Base-by-base conservation (phyloP, 2,797 vertebrate genomes). In the Geotrypetes seraphini region DNA sequence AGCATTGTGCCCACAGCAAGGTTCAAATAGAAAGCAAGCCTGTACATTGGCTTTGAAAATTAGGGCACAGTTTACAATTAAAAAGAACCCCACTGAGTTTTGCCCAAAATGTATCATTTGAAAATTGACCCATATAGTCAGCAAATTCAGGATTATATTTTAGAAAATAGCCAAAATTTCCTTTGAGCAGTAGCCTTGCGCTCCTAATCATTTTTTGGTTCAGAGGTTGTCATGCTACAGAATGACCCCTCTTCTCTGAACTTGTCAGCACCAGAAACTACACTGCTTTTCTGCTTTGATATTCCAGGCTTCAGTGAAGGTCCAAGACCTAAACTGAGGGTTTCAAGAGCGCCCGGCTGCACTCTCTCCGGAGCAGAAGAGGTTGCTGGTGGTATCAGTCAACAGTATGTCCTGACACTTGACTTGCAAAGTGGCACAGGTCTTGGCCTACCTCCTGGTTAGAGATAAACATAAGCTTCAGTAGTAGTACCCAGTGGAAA, bases 381-480 rank as follows among this genome's bases (percentile, higher is more conserved):
- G 65, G 61, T 69, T 75, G 66, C 62, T 60, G 57, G 57, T 52
- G 28, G 41, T 73, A 74, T 77, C 71, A 36, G 53, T 11, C 69
- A 53, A 4, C 71, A 65, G 75, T 66, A 80, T 79, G 74, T 79
- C 71, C 56, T 53, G 53, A 75, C 78, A 79, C 75, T 82, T 70
- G 47, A 63, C 78, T 73, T 77, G 80, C 75, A 78, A 84, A 80
- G 75, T 78, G 61, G 50, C 51, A 31, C 46, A 61, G 60, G 48
- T 73, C 67, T 71, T 74, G 68, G 65, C 63, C 64, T 52, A 43
- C 43, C 53, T 76, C 72, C 71, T 68, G 43, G 34, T 44, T 47
- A 29, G 22, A 75, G 71, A 76, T 78, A 66, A 63, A 1, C 1
- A 47, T 48, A 28, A 38, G 45, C 28, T 34, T 37, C 24, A 37